These are phyloP conservation scores for Zosterops japonicus DNA, from an alignment of 2,113 vertebrate species.

Conservation along the genomic window DNA sequence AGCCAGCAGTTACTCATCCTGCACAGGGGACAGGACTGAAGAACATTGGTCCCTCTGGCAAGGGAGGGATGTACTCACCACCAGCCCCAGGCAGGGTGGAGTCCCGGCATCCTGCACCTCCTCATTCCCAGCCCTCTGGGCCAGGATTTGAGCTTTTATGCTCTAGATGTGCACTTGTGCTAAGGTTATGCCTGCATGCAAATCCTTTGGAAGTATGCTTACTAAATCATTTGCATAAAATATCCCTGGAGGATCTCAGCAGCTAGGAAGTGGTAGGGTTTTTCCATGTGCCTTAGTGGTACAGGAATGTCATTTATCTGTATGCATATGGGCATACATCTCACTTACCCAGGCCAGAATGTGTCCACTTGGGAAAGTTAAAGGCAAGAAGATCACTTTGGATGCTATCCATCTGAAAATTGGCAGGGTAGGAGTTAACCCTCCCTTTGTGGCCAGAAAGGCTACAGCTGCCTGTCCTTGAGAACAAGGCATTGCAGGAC, in stretches of 20 bases:
- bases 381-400: slow-evolving; percentile 26
- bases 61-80: not conserved
- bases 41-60: not conserved
- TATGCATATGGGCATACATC: not conserved
- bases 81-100: not conserved
- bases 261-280: not conserved
- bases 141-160: not conserved
- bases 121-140: not conserved
- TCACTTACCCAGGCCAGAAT: not conserved
- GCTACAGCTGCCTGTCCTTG: slow-evolving; percentile 46
- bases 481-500: slow-evolving; percentile 44
- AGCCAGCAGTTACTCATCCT: not conserved
- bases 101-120: not conserved
- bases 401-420: slow-evolving; percentile 30
- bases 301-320: not conserved
- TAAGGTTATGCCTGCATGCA: slow-evolving; percentile 18
- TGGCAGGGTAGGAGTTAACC: slow-evolving; percentile 49
- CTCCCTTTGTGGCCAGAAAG: slow-evolving; percentile 27
- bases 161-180: not conserved
- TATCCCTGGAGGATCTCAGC: not conserved
- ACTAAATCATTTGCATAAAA: slow-evolving; percentile 3
- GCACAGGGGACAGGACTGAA: not conserved
- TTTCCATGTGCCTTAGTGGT: not conserved
- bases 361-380: not conserved
- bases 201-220: not conserved